These are phyloP conservation scores for Tetanocera ferruginea DNA, from an alignment of 2,888 invertebrate genomes.

Conservation along the genomic window DNA sequence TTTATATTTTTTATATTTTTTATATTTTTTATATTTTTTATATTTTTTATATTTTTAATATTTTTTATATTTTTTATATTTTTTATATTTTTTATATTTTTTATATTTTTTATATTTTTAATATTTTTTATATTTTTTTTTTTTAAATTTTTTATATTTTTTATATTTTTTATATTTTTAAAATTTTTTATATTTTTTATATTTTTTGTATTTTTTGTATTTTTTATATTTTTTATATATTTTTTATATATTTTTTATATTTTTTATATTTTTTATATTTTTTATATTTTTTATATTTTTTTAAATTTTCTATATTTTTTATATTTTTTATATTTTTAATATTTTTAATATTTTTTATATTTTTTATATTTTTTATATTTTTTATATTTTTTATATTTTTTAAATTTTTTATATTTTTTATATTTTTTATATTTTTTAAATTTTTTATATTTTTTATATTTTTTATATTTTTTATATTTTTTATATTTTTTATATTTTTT, in stretches of 20 bases:
- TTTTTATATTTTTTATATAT: background rate
- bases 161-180: background rate
- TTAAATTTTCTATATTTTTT: too few relatives aligned
- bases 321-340: background rate
- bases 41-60: too few relatives aligned
- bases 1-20: too few relatives aligned
- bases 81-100: too few relatives aligned
- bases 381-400: background rate
- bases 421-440: constrained; percentile 29
- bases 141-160: too few relatives aligned
- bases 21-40: too few relatives aligned
- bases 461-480: background rate
- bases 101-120: too few relatives aligned
- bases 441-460: background rate
- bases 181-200: background rate
- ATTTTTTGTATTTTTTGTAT: background rate
- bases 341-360: background rate
- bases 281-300: too few relatives aligned
- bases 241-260: background rate
- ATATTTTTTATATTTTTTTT: too few relatives aligned
- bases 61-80: too few relatives aligned
- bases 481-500: background rate
- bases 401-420: background rate
- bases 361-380: constrained; percentile 4
- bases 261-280: background rate